Conservation (phyloP, 2,797 vertebrate species). For the Sebastes minor region DNA sequence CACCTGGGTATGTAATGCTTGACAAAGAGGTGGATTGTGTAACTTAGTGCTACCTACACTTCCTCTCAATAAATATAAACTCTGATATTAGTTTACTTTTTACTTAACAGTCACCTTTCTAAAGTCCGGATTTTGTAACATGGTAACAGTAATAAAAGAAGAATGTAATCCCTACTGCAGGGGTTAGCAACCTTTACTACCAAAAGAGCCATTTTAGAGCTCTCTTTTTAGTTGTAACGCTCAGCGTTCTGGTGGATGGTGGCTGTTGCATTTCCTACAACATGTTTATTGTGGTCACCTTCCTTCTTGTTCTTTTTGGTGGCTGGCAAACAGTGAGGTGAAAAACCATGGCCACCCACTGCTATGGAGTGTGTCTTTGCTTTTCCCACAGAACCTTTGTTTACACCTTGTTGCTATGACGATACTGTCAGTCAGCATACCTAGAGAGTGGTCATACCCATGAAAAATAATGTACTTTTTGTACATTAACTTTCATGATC, state of each 20-base stretch:
- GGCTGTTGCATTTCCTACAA: neutral
- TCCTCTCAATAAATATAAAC: too few relatives aligned
- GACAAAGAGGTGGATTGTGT: too few relatives aligned
- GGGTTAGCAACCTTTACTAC: too few relatives aligned
- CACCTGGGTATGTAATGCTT: too few relatives aligned
- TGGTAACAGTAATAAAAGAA: too few relatives aligned
- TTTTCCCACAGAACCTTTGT: neutral
- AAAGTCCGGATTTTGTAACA: too few relatives aligned
- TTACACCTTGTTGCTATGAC: neutral
- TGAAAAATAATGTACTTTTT: too few relatives aligned
- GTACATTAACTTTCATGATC: neutral
- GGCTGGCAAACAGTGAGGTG: neutral
- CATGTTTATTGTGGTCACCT: neutral
- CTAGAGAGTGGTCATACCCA: neutral
- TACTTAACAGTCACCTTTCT: too few relatives aligned
- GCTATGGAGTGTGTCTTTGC: neutral
- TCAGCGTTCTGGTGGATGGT: neutral
- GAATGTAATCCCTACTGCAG: too few relatives aligned
- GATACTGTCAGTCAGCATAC: fast-evolving
- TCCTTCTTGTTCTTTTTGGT: neutral
- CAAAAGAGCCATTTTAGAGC: neutral
- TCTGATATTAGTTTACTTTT: too few relatives aligned
- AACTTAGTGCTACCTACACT: too few relatives aligned
- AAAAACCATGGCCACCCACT: neutral
- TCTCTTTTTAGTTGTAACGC: neutral